These are phyloP conservation scores for Chrysomela aeneicollis DNA, from an alignment of 2,888 invertebrate genomes.

Conservation along the genomic window DNA sequence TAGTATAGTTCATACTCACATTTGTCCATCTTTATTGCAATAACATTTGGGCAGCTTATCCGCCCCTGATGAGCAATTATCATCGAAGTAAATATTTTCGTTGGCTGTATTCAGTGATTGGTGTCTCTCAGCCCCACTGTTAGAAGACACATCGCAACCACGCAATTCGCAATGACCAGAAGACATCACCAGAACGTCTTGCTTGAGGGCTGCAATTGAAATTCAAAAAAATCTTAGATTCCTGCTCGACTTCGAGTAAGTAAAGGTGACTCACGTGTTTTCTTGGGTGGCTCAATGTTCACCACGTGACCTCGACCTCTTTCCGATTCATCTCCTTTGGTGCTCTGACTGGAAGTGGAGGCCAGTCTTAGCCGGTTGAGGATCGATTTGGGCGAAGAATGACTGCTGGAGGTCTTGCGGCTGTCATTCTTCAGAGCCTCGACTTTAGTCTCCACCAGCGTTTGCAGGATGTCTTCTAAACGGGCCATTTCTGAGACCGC, in stretches of 20 bases:
- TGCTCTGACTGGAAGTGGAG: conserved; percentile 37
- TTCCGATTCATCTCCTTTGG: conserved; percentile 35
- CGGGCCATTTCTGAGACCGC: conserved; percentile 67
- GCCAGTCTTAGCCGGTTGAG: conserved; percentile 52
- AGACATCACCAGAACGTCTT: conserved; percentile 37
- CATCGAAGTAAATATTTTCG: conserved; percentile 38
- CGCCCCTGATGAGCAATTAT: conserved; percentile 33
- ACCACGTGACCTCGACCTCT: conserved; percentile 17
- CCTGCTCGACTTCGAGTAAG: too few relatives aligned
- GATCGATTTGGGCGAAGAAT: conserved; percentile 59
- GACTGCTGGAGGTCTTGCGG: conserved; percentile 56
- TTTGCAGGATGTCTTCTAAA: conserved; percentile 74
- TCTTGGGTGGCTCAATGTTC: conserved; percentile 36
- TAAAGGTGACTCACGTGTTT: conserved; percentile 42
- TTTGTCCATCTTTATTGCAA: conserved; percentile 41
- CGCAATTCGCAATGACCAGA: background rate
- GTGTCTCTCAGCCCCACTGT: conserved; percentile 40
- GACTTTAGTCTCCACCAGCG: conserved; percentile 76
- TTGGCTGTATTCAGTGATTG: conserved; percentile 16
- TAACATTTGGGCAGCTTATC: conserved; percentile 39
- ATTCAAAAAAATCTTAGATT: background rate
- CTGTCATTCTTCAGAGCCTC: conserved; percentile 66
- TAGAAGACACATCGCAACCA: conserved; percentile 37
- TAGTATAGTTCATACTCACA: conserved; percentile 38
- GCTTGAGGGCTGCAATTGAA: conserved; percentile 57